These are phyloP conservation scores for Calosoma granatense DNA, from an alignment of 1,140 invertebrate species.

Conservation along the genomic window DNA sequence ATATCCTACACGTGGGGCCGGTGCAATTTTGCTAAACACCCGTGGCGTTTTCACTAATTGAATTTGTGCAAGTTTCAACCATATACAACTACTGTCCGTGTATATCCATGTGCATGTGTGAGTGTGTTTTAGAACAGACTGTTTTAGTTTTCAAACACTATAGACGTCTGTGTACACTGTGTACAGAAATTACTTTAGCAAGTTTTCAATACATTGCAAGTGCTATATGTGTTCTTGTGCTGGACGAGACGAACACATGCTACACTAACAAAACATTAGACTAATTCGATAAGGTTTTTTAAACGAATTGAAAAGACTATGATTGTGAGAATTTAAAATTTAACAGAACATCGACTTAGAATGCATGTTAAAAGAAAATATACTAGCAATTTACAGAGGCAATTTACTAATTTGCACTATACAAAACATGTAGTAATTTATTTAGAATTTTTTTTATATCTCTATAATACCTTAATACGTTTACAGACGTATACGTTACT, in stretches of 20 bases:
- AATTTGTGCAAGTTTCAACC: neutral
- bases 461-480: too few relatives aligned
- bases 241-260: neutral
- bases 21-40: neutral
- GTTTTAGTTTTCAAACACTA: slow-evolving; percentile 5
- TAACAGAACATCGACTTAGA: too few relatives aligned
- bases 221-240: neutral
- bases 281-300: neutral
- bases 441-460: too few relatives aligned
- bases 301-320: neutral
- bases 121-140: too few relatives aligned
- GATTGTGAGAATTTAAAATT: neutral
- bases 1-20: too few relatives aligned
- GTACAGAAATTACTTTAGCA: neutral
- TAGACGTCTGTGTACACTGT: neutral
- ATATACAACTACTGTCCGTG: neutral
- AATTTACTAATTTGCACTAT: too few relatives aligned
- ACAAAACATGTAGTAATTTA: too few relatives aligned
- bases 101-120: too few relatives aligned
- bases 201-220: neutral
- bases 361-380: too few relatives aligned
- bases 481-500: too few relatives aligned
- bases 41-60: neutral
- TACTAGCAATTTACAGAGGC: too few relatives aligned
- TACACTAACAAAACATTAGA: too few relatives aligned